phyloP scores from a whole-genome alignment of 2,888 invertebrate genomes.

The Coleophora deauratella region DNA sequence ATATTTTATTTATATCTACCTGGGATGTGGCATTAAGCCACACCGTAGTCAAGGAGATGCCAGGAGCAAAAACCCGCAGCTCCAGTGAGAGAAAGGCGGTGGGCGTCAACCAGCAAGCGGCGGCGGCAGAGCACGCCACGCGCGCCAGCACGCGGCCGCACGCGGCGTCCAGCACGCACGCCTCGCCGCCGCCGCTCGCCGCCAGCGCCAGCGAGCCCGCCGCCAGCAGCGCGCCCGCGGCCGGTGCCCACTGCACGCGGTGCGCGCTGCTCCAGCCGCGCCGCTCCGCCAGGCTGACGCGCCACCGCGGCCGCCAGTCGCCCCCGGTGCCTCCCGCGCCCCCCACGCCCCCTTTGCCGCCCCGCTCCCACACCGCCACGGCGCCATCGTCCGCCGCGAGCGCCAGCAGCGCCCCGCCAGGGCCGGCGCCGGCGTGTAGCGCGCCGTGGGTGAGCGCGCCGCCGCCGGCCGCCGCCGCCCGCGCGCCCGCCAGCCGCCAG shows the following conservation, averaged over 20 bases:
- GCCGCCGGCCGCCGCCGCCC: conserved; percentile 25
- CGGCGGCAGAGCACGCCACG: conserved; percentile 34
- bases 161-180: conserved; percentile 21
- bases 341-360: conserved; percentile 9
- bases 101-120: conserved; percentile 22
- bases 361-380: conserved; percentile 17
- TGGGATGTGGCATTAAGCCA: conserved; percentile 50
- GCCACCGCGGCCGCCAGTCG: too few relatives aligned
- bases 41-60: conserved; percentile 38
- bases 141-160: conserved; percentile 34
- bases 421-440: conserved; percentile 11
- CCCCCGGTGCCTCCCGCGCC: too few relatives aligned
- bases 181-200: conserved; percentile 28
- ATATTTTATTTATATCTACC: too few relatives aligned
- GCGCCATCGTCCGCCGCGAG: conserved; percentile 27
- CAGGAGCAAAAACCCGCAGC: conserved; percentile 33
- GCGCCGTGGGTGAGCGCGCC: conserved; percentile 4
- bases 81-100: conserved; percentile 40
- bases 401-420: conserved; percentile 23
- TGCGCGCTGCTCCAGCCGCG: conserved; percentile 2
- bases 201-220: conserved; percentile 25
- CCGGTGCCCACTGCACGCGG: conserved; percentile 13
- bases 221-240: background rate
- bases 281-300: too few relatives aligned
- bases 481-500: conserved; percentile 31